Base-by-base conservation (phyloP, 2,888 invertebrate genomes). In the Coenonympha glycerion region DNA sequence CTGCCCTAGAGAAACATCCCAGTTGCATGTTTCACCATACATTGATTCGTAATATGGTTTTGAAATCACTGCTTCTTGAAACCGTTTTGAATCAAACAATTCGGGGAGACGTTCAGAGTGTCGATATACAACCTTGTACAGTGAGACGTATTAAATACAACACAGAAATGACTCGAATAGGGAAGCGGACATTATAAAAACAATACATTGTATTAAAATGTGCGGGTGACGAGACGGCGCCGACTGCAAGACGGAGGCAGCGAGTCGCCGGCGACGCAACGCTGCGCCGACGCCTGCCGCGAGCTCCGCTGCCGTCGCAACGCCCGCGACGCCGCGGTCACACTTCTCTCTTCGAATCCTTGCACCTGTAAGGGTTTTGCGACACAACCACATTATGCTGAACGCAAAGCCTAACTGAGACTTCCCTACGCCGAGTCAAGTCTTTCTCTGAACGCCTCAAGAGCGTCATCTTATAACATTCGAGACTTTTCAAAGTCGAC, bases 321-420 rank as follows among this genome's bases (percentile, higher is more conserved):
- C 19, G 56, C 41, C 33, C 56, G 37, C 13, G 33, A 21, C 47
- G 28, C 55, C 46, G 33, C 18, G 31, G 54, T 69, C 73, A 54
- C 49, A 66, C 69, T 78, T 77, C 80, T 62, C 52, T 78, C 76
- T 79, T 79, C 77, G 57, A 63, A 59, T 64, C 72, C 82, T 82
- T 80, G 77, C 78, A 87, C 75, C 87, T 87, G 87, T 73, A 87
- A 87, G 85, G 83, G 85, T 74, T 76, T 85, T 85, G 86, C 81
- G 86, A 85, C 77, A 83, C 83, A 84, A 83, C 87, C 86, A 85
- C 80, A 86, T 87, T 86, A 87, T 87, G 83, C 79, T 85, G 86
- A 83, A 78, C 86, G 75, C 76, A 76, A 73, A 69, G 75, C 87
- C 85, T 81, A 67, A 66, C 66, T 64, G 67, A 71, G 68, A 73